Evolutionary conservation across 1,140 invertebrate species (phyloP).

Genomic region (Propsilocerus akamusi): DNA sequence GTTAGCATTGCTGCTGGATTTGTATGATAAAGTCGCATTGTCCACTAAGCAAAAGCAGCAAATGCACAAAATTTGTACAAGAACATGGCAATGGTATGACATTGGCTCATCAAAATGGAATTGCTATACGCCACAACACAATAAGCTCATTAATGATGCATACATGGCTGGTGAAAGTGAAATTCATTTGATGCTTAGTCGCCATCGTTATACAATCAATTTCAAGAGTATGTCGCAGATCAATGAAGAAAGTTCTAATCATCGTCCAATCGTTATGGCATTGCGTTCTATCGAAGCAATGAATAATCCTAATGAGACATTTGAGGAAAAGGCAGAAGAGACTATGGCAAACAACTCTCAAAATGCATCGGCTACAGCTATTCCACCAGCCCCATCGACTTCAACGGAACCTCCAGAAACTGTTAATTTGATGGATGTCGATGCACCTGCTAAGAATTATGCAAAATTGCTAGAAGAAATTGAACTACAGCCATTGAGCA

Average conservation of each 20-base stretch:
- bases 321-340: constrained; percentile 1
- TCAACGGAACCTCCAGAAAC: constrained; percentile 8
- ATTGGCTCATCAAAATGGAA: constrained; percentile 65
- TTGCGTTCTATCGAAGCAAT: constrained; percentile 23
- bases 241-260: constrained; percentile 63
- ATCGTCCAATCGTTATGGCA: constrained; percentile 62
- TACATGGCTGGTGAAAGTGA: constrained; percentile 58
- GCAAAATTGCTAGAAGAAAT: neutral
- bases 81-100: constrained; percentile 77
- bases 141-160: constrained; percentile 66
- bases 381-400: constrained; percentile 6
- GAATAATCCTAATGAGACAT: neutral
- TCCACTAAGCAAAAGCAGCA: constrained; percentile 47
- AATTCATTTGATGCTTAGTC: constrained; percentile 50
- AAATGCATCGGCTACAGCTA: constrained; percentile 10
- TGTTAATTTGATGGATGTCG: neutral
- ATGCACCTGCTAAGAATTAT: neutral
- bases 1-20: constrained; percentile 55
- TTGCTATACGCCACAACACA: constrained; percentile 51
- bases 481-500: constrained; percentile 9
- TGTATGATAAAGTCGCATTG: constrained; percentile 61
- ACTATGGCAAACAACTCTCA: neutral
- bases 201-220: constrained; percentile 60
- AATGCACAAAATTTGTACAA: constrained; percentile 45
- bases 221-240: constrained; percentile 72